Evolutionary conservation across 2,113 vertebrate species (phyloP), one percentile per base, ranked within the genome.

Genomic region (Phylloscopus whistleri): DNA sequence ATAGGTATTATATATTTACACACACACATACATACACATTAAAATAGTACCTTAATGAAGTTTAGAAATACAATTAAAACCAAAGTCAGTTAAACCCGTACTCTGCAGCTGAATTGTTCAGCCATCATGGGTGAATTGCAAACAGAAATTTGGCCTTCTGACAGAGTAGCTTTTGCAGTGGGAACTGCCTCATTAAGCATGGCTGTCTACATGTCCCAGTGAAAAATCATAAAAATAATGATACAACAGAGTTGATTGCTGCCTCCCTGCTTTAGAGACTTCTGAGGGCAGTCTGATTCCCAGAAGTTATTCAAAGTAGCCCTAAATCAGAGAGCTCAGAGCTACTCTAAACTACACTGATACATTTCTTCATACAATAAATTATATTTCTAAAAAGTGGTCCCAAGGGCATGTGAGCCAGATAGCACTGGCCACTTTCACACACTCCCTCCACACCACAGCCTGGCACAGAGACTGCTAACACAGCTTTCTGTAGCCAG

Each of bases 381-480:
- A 19, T 72, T 52, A 27, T 73, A 44, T 28, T 63, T 63, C 43
- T 51, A 33, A 44, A 39, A 56, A 16, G 20, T n/a, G 41, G 19
- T 81, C 80, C 33, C 9, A 1, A 68, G 46, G 49, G 55, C 26
- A 69, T 20, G 11, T 11, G 31, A 84, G 43, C 70, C 84, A 90
- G 84, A 62, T 76, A 90, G 78, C 21, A 2, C 22, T 49, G 68
- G 66, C 73, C 31, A 53, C 51, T 88, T 96, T 97, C 95, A 95
- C 90, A 90, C 76, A 89, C 56, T 64, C 7, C 13, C 44, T 90
- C 59, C 55, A 30, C 68, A 74, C 72, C 68, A 2, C 92, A 91
- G 49, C 74, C 88, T 89, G 95, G 87, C 82, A 93, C 5, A 1
- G 43, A 80, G 75, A 55, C 35, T 91, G 94, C 92, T 96, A 94